phyloP scores from a whole-genome alignment of 2,113 vertebrate genomes.

The Emydocephalus ijimae region DNA sequence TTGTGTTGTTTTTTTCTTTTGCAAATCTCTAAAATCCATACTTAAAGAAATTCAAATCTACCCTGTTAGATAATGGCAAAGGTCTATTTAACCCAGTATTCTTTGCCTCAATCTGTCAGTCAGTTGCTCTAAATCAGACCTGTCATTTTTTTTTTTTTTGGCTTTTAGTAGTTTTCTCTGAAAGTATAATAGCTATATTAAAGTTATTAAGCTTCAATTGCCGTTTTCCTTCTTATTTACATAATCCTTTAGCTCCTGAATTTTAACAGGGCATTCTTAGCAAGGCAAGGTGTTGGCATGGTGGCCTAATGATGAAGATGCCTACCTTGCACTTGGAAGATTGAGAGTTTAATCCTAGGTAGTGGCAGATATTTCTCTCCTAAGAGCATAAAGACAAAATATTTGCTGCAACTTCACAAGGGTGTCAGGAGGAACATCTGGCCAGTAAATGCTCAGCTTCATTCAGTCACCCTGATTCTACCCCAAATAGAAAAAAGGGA shows the following conservation, averaged over 20 bases:
- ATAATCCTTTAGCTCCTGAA: background rate
- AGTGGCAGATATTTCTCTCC: too few relatives aligned
- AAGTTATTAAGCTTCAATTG: background rate
- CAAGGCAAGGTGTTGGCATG: background rate
- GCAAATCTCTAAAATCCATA: background rate
- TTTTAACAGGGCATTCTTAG: background rate
- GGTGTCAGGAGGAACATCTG: too few relatives aligned
- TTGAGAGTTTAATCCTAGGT: too few relatives aligned
- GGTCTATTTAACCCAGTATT: background rate
- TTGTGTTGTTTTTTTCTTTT: background rate
- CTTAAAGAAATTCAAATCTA: background rate
- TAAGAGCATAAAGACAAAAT: too few relatives aligned
- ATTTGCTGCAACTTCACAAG: too few relatives aligned
- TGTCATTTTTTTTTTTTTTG: background rate
- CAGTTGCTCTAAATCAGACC: background rate
- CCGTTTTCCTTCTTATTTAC: background rate
- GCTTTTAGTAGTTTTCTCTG: background rate
- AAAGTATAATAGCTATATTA: background rate
- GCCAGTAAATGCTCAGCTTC: background rate
- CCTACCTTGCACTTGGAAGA: too few relatives aligned
- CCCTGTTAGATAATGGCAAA: background rate
- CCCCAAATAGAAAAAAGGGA: background rate
- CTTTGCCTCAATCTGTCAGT: background rate
- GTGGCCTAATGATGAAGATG: too few relatives aligned
- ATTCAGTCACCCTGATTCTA: background rate